Conservation (phyloP, 2,113 vertebrate genomes). For the Pogona vitticeps region DNA sequence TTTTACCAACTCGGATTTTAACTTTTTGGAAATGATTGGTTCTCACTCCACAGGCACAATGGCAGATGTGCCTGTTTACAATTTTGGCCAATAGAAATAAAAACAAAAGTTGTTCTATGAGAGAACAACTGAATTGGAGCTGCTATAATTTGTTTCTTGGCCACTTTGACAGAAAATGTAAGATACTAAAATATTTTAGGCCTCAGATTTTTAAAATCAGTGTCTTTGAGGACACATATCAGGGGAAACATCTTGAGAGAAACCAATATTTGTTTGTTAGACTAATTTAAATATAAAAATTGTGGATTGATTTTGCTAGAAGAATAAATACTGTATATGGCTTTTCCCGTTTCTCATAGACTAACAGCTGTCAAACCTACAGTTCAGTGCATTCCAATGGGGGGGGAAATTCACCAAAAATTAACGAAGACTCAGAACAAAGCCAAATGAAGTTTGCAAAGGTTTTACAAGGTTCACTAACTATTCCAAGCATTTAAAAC, state of each 20-base stretch:
- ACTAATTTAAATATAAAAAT: neutral
- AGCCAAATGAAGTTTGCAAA: too few species aligned
- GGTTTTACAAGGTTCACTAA: too few species aligned
- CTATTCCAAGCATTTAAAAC: too few species aligned
- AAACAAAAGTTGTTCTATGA: slow-evolving; percentile 59
- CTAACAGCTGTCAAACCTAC: too few species aligned
- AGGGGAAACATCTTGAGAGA: neutral
- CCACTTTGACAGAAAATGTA: neutral
- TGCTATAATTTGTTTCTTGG: slow-evolving; percentile 23
- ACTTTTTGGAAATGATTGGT: slow-evolving; percentile 33
- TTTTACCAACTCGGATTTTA: slow-evolving; percentile 46
- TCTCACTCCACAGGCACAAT: slow-evolving; percentile 50
- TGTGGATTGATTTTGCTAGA: neutral
- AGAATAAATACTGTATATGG: neutral
- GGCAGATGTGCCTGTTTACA: slow-evolving; percentile 58
- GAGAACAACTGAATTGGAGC: slow-evolving; percentile 47
- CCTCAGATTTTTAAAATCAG: neutral
- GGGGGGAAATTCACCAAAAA: too few species aligned
- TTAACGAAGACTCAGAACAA: too few species aligned
- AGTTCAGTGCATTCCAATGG: too few species aligned
- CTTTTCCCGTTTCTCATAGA: neutral
- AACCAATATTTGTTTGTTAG: neutral
- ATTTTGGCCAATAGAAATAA: slow-evolving; percentile 63
- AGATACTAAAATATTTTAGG: neutral
- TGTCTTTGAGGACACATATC: neutral